phyloP scores from a whole-genome alignment of 92 coral and sea anemone species.

The Montipora capitata region DNA sequence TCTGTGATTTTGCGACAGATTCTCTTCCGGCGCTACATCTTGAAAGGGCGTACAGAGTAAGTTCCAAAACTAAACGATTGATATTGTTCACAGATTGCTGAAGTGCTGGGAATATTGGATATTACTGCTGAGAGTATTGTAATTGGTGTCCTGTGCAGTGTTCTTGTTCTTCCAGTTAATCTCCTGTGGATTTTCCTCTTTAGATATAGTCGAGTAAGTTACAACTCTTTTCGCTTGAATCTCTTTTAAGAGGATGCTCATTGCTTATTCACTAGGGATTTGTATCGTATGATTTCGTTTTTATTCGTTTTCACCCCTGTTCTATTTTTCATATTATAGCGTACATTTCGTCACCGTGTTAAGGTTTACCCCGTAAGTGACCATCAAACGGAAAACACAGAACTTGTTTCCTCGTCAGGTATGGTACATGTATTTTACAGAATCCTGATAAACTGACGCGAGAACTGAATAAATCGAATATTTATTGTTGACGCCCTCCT shows the following conservation, averaged over 20 bases:
- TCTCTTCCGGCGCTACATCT: not conserved
- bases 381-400: slow-evolving; percentile 23
- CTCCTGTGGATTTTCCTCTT: slow-evolving; percentile 83
- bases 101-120: slow-evolving; percentile 81
- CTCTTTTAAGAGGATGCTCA: not conserved
- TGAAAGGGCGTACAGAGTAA: not conserved
- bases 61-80: not conserved
- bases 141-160: slow-evolving; percentile 78
- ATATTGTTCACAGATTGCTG: slow-evolving; percentile 46
- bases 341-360: slow-evolving; percentile 28
- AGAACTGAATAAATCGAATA: too few relatives aligned
- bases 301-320: too few relatives aligned
- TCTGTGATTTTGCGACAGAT: too few relatives aligned
- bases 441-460: not conserved
- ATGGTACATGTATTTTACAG: not conserved
- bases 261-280: too few relatives aligned
- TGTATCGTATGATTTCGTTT: too few relatives aligned
- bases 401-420: slow-evolving; percentile 5
- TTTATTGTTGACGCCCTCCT: too few relatives aligned
- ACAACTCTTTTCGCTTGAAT: not conserved
- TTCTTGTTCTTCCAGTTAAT: slow-evolving; percentile 76
- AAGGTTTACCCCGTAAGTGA: slow-evolving; percentile 35
- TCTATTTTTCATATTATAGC: not conserved
- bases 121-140: slow-evolving; percentile 68
- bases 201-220: slow-evolving; percentile 76